A percentile compares a stretch with the other conserved stretches of the same genome.
Evolutionary conservation across 2,797 vertebrate species (phyloP).

Genomic region (Picus viridis): DNA sequence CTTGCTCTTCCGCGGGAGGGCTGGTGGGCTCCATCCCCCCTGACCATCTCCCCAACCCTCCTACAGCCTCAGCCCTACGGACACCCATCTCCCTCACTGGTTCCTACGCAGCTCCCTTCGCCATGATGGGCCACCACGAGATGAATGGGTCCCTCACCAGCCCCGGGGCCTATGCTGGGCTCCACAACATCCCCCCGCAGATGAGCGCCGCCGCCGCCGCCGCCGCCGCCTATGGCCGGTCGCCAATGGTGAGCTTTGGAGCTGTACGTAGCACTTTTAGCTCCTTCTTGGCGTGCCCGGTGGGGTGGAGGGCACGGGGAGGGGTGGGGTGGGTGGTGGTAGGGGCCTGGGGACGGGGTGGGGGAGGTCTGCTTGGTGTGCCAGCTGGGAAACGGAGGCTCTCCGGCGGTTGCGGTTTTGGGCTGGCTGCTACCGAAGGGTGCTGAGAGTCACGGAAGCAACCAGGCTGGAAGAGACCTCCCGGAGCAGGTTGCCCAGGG

Average conservation of each 20-base stretch:
- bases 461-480: no score
- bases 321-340: background rate
- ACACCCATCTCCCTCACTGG: conserved; percentile 90
- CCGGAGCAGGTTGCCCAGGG: no score
- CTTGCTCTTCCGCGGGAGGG: no score
- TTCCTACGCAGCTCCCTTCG: conserved; percentile 89
- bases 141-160: conserved; percentile 95
- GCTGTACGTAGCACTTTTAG: conserved; percentile 81
- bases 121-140: conserved; percentile 97
- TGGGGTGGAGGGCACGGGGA: background rate
- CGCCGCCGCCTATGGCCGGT: conserved; percentile 89
- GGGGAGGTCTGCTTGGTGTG: accelerated
- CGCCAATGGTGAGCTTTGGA: conserved; percentile 90
- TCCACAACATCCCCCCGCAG: conserved; percentile 92
- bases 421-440: accelerated
- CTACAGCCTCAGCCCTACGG: conserved; percentile 86
- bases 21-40: no score
- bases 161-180: conserved; percentile 88
- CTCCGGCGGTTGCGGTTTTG: accelerated
- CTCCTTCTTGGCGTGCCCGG: conserved; percentile 48
- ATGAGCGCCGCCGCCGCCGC: conserved; percentile 88
- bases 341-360: no score
- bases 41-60: background rate
- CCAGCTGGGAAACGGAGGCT: accelerated
- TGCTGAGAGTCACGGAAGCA: no score